Evolutionary conservation across 2,113 vertebrate species (phyloP), one percentile per base, ranked within the genome.

Genomic region (Rattus rattus): DNA sequence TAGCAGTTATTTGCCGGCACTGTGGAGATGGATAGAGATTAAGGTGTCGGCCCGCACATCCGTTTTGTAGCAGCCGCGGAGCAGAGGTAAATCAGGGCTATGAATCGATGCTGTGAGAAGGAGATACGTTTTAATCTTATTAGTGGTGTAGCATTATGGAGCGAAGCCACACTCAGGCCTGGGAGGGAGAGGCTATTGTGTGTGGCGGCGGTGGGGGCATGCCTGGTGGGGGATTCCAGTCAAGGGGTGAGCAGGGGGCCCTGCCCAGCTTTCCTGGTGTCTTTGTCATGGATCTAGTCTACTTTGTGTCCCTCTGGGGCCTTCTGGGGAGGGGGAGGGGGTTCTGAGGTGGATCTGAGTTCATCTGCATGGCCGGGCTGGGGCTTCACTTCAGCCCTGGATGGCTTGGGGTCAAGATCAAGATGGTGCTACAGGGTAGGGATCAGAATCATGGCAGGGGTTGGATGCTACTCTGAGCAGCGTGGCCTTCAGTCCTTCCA

Each of bases 111-210:
- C 97, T 97, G 98, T 39, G 61, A 91, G 97, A 96, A 94, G 96
- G 96, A 98, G 98, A 98, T 98, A 97, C 33, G 97, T 96, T 97
- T 98, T 98, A 98, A 98, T 98, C 98, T 98, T 97, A 98, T 98
- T 98, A 98, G 98, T 28, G 7, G 93, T 0, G 0, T 1, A 1
- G 96, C 94, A 14, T 97, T 97, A 90, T 10, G 0, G 94, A 93
- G 94, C 97, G 98, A 94, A 96, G 91, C 95, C 94, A 81, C 95
- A 0, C 22, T 14, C 0, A 76, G 52, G 22, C 94, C 65, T 0
- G 0, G 14, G 80, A 92, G 61, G 92, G 87, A 80, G 90, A 75
- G 75, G 47, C 90, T 87, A 79, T 20, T 30, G 0, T 33, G 24
- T 49, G 36, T 39, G 87, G 33, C 43, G 39, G 20, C 28, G 47